Evolutionary conservation across 2,113 vertebrate species (phyloP), one percentile per base, ranked within the genome.

Genomic region (Paralichthys olivaceus): DNA sequence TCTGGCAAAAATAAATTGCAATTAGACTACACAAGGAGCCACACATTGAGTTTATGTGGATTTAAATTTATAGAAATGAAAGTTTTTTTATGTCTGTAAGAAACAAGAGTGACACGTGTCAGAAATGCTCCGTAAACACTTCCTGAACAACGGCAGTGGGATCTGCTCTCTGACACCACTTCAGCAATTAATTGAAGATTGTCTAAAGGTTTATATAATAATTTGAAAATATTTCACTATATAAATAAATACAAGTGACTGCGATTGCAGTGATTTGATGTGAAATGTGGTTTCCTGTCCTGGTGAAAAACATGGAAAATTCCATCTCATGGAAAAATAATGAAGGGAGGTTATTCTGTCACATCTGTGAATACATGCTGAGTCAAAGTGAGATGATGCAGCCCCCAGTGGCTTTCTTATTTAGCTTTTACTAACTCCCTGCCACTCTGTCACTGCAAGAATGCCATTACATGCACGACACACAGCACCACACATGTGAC

Each of bases 361-460:
- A 77, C 77, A 84, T 90, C 32, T 87, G 89, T 84, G 77, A 68
- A 81, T 76, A 73, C 77, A 64, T 87, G 63, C 55, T 56, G 23
- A 71, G 80, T 84, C 74, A 86, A 79, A 77, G 66, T 63, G 53
- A 81, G 74, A 29, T 29, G 80, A 68, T 72, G 54, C 49, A 57
- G 81, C 82, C 79, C 85, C 72, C 64, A 66, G 64, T 81, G 68
- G 81, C 80, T 81, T 81, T 69, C 13, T 77, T 84, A 75, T 90
- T 89, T 89, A 87, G 56, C 69, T 67, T 55, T 59, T 54, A 13
- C 20, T 78, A 60, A 80, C 70, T 65, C 74, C 56, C 72, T 77
- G 79, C 75, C 78, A 67, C 58, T 70, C 51, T 63, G 71, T 77
- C 73, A 63, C 55, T 80, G 70, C 83, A 58, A 73, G 43, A 0